These are phyloP conservation scores for Psittacula echo DNA, from an alignment of 2,797 vertebrate genomes.

Conservation along the genomic window DNA sequence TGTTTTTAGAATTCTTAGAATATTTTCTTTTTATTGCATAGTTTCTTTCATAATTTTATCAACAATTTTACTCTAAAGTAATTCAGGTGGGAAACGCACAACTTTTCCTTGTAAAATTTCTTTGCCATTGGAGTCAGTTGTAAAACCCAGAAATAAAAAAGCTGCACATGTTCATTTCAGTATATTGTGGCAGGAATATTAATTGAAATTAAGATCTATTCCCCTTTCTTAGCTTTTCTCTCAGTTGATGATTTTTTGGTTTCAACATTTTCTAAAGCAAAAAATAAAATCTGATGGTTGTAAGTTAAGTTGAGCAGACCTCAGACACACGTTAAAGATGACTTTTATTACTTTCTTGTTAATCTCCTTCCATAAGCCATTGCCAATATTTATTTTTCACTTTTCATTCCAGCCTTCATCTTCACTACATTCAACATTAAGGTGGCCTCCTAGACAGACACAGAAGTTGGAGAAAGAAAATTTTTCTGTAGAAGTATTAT, in stretches of 20 bases:
- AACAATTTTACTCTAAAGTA: neutral
- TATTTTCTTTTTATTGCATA: neutral
- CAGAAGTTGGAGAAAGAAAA: neutral
- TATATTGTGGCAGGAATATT: neutral
- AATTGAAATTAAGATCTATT: neutral
- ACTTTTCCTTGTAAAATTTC: neutral
- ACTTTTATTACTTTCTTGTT: neutral
- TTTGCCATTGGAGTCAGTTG: neutral
- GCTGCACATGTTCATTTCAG: neutral
- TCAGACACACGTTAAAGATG: fast-evolving
- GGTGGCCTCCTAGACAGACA: neutral
- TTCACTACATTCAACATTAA: neutral
- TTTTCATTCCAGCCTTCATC: neutral
- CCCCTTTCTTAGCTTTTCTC: neutral
- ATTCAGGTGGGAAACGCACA: neutral
- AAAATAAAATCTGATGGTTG: neutral
- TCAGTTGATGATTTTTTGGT: neutral
- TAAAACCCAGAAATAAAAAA: neutral
- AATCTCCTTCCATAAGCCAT: neutral
- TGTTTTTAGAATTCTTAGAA: neutral
- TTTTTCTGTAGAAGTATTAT: neutral
- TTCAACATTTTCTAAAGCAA: neutral
- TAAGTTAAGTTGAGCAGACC: neutral
- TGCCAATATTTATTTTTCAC: neutral
- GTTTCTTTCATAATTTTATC: neutral